Evolutionary conservation across 1,140 invertebrate species (phyloP).

Genomic region (Papilio helenus): DNA sequence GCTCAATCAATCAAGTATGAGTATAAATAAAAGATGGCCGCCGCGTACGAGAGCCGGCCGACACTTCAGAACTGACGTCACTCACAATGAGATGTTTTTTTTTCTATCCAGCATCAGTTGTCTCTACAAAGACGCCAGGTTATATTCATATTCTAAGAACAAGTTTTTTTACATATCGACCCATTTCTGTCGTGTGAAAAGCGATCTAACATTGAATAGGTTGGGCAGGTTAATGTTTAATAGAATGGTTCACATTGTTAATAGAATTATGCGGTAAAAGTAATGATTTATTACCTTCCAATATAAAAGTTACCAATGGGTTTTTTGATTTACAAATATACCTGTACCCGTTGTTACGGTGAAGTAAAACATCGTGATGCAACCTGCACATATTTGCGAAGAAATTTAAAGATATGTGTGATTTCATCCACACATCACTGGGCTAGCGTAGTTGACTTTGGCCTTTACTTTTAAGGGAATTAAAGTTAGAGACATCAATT

Average conservation of each 20-base stretch:
- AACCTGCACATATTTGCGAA: too few relatives aligned
- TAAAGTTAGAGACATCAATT: not conserved
- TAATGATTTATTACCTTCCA: not conserved
- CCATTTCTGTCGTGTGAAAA: constrained; percentile 30
- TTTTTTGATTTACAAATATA: too few relatives aligned
- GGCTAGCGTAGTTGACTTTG: too few relatives aligned
- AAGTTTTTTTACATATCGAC: constrained; percentile 44
- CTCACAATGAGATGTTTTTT: constrained; percentile 52
- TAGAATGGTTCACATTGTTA: constrained; percentile 5
- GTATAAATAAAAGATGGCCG: constrained; percentile 79
- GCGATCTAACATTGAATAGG: constrained; percentile 23
- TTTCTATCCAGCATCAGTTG: constrained; percentile 53
- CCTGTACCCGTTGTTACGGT: too few relatives aligned
- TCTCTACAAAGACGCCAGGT: constrained; percentile 48
- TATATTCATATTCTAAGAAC: constrained; percentile 53
- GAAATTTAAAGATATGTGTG: too few relatives aligned
- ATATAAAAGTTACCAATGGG: not conserved
- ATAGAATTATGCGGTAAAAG: not conserved
- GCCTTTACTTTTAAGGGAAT: too few relatives aligned
- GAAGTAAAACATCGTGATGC: too few relatives aligned
- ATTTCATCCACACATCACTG: too few relatives aligned
- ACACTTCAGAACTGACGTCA: constrained; percentile 71
- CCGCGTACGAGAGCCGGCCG: constrained; percentile 59
- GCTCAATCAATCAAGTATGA: constrained; percentile 73
- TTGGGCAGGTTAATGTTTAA: not conserved